phyloP scores from a whole-genome alignment of 2,888 invertebrate genomes.

The Monopis laevigella region DNA sequence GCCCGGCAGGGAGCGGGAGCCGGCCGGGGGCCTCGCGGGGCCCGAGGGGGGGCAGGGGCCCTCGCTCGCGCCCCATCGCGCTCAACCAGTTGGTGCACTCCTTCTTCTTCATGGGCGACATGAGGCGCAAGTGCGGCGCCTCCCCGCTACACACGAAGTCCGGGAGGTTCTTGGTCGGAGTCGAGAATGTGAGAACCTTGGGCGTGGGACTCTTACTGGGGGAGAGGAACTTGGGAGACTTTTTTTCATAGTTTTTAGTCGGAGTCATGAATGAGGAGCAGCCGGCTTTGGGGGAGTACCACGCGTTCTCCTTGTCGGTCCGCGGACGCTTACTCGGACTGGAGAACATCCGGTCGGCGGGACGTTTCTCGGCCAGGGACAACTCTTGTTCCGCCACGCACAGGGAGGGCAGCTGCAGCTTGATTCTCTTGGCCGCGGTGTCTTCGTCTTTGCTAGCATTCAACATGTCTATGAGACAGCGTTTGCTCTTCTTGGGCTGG shows the following conservation, averaged over 20 bases:
- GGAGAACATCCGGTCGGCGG: constrained; percentile 30
- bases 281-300: constrained; percentile 30
- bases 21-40: neutral
- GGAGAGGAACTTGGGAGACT: constrained; percentile 30
- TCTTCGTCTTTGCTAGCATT: constrained; percentile 33
- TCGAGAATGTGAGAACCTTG: constrained; percentile 25
- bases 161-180: constrained; percentile 78
- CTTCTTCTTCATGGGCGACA: constrained; percentile 74
- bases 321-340: constrained; percentile 10
- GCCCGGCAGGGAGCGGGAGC: neutral
- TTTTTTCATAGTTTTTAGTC: constrained; percentile 37
- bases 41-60: too few relatives aligned
- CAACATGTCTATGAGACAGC: constrained; percentile 50
- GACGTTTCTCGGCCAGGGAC: constrained; percentile 33
- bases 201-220: constrained; percentile 22
- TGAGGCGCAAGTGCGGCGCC: constrained; percentile 76
- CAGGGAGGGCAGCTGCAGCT: constrained; percentile 23
- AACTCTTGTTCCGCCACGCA: constrained; percentile 23
- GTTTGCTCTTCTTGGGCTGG: constrained; percentile 32
- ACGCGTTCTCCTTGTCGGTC: constrained; percentile 13
- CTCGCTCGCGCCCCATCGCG: too few relatives aligned
- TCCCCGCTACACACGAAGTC: constrained; percentile 80
- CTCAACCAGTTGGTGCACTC: constrained; percentile 79
- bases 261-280: constrained; percentile 45
- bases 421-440: constrained; percentile 31